Percentiles rank a stretch among this genome's conserved stretches.
phyloP scores from a whole-genome alignment of 2,113 vertebrate species.

The Psittacula cyanocephala region DNA sequence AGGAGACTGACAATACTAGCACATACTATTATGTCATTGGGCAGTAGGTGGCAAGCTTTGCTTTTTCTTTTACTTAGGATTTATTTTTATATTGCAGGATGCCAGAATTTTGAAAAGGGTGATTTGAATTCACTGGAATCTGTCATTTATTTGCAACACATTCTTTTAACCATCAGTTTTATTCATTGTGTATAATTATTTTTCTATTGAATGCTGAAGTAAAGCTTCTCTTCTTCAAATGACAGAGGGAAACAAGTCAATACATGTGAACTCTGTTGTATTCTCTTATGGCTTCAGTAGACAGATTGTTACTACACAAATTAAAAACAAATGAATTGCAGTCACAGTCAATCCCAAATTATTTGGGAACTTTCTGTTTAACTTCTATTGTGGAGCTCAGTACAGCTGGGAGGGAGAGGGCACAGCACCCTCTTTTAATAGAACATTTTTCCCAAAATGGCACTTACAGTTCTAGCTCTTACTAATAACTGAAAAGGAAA shows the following conservation, averaged over 20 bases:
- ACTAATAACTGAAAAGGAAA: not conserved
- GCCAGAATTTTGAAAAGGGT: conserved; percentile 62
- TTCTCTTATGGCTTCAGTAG: conserved; percentile 30
- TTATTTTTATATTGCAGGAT: conserved; percentile 49
- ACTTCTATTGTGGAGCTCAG: not conserved
- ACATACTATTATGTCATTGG: conserved; percentile 68
- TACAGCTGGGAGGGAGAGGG: not conserved
- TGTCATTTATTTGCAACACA: conserved; percentile 65
- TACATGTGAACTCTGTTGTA: conserved; percentile 24
- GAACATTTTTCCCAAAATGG: not conserved
- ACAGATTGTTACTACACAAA: conserved; percentile 25
- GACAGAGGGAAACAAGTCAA: conserved; percentile 15
- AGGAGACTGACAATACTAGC: not conserved
- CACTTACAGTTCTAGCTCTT: not conserved
- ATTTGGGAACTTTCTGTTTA: not conserved
- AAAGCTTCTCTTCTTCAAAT: not conserved
- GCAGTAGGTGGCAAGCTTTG: conserved; percentile 83
- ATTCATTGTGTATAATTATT: conserved; percentile 24
- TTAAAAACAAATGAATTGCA: conserved; percentile 54
- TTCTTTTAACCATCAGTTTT: conserved; percentile 22
- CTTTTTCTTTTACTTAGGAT: conserved; percentile 67
- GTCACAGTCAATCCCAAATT: not conserved
- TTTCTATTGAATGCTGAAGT: conserved; percentile 22
- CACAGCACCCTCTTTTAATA: not conserved
- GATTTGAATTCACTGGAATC: conserved; percentile 62